Evolutionary conservation across 2,888 invertebrate genomes (phyloP).

Genomic region (Ophion ellenae): DNA sequence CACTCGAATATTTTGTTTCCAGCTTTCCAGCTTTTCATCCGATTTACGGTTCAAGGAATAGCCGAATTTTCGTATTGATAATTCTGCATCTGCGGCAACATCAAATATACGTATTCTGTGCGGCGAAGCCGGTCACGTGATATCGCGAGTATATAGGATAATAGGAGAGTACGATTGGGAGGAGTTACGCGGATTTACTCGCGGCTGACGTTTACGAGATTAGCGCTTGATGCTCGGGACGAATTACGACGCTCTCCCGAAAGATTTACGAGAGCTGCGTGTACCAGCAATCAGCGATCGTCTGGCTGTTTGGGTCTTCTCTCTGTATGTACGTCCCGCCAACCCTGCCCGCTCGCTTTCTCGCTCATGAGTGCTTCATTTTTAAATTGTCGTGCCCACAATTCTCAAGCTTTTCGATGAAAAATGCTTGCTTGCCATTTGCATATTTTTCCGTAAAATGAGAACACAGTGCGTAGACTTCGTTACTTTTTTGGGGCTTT

Average conservation of each 20-base stretch:
- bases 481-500: neutral
- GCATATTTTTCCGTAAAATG: neutral
- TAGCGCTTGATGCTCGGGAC: constrained; percentile 65
- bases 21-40: neutral
- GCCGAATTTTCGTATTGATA: constrained; percentile 4
- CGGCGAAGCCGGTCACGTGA: constrained; percentile 22
- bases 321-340: constrained; percentile 4
- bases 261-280: constrained; percentile 69
- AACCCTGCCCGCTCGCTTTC: constrained; percentile 34
- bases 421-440: neutral
- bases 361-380: constrained; percentile 20
- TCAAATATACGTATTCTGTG: constrained; percentile 13
- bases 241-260: constrained; percentile 66
- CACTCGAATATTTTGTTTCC: neutral
- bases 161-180: constrained; percentile 62
- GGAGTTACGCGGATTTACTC: constrained; percentile 67
- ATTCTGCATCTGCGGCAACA: constrained; percentile 20
- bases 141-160: constrained; percentile 27
- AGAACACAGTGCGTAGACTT: neutral
- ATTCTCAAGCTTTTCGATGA: neutral
- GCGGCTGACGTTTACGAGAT: constrained; percentile 69
- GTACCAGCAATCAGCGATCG: constrained; percentile 63
- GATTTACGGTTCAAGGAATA: constrained; percentile 17
- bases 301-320: constrained; percentile 48
- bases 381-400: constrained; percentile 1